A percentile compares a stretch with the other conserved stretches of the same genome.
phyloP scores from a whole-genome alignment of 2,113 vertebrate genomes.

The Forbesichthys papilliferus region DNA sequence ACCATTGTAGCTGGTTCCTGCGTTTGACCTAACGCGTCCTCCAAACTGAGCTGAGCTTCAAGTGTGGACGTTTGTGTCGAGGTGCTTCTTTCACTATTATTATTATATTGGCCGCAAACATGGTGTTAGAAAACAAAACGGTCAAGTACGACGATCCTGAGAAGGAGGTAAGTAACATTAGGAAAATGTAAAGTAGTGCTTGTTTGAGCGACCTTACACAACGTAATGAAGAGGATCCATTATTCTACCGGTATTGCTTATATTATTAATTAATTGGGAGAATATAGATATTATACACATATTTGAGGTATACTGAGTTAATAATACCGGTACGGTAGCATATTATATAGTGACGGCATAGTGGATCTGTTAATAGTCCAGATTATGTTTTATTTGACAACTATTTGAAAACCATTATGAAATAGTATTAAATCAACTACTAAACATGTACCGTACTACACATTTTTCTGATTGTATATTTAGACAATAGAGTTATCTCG shows the following conservation, averaged over 20 bases:
- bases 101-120: conserved; percentile 6
- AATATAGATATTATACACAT: too few relatives aligned
- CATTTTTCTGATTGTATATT: too few relatives aligned
- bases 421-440: too few relatives aligned
- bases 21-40: conserved; percentile 65
- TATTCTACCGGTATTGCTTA: background rate
- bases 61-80: background rate
- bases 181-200: background rate
- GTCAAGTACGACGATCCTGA: conserved; percentile 65
- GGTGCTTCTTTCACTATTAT: conserved; percentile 2
- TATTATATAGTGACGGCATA: too few relatives aligned
- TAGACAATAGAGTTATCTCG: too few relatives aligned
- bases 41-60: background rate
- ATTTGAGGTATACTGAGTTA: too few relatives aligned
- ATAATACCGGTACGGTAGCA: too few relatives aligned
- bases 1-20: conserved; percentile 47
- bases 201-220: conserved; percentile 8
- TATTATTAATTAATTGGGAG: too few relatives aligned
- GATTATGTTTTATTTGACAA: too few relatives aligned
- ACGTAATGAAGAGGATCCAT: background rate
- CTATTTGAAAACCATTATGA: too few relatives aligned
- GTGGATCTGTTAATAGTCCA: too few relatives aligned
- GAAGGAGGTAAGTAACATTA: conserved; percentile 55
- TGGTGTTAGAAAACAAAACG: conserved; percentile 71
- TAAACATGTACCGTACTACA: too few relatives aligned